Conservation (phyloP, 1,140 invertebrate genomes). For the Hylyphantes graminicola region DNA sequence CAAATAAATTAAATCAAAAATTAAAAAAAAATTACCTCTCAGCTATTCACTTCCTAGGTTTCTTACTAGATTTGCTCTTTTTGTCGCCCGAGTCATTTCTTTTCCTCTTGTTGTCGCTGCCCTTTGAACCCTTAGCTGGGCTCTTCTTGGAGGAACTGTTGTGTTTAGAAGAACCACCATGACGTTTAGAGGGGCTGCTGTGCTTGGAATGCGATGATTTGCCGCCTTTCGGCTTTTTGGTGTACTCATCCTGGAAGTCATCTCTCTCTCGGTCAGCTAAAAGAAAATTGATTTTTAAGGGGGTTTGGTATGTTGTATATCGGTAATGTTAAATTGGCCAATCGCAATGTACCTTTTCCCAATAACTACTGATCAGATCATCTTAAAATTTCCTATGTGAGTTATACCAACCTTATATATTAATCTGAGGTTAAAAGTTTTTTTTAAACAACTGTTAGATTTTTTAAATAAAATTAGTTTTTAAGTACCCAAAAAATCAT, state of each 20-base stretch:
- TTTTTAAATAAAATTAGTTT: too few relatives aligned
- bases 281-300: not conserved
- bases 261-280: conserved; percentile 54
- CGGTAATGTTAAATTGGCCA: too few relatives aligned
- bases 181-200: not conserved
- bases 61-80: conserved; percentile 22
- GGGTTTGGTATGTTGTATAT: too few relatives aligned
- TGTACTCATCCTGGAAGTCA: conserved; percentile 54
- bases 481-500: too few relatives aligned
- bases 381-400: too few relatives aligned
- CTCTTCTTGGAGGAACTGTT: conserved; percentile 17
- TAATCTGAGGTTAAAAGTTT: too few relatives aligned
- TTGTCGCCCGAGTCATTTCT: conserved; percentile 26
- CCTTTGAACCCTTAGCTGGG: conserved; percentile 24
- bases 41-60: conserved; percentile 19
- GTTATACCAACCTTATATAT: too few relatives aligned
- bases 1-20: too few relatives aligned
- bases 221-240: conserved; percentile 7
- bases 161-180: not conserved
- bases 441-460: too few relatives aligned
- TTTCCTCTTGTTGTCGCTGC: conserved; percentile 41
- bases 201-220: not conserved
- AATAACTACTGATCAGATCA: too few relatives aligned
- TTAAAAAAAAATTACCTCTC: too few relatives aligned
- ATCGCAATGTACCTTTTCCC: too few relatives aligned